Evolutionary conservation across 2,797 vertebrate species (phyloP).

Genomic region (Hipposideros larvatus): DNA sequence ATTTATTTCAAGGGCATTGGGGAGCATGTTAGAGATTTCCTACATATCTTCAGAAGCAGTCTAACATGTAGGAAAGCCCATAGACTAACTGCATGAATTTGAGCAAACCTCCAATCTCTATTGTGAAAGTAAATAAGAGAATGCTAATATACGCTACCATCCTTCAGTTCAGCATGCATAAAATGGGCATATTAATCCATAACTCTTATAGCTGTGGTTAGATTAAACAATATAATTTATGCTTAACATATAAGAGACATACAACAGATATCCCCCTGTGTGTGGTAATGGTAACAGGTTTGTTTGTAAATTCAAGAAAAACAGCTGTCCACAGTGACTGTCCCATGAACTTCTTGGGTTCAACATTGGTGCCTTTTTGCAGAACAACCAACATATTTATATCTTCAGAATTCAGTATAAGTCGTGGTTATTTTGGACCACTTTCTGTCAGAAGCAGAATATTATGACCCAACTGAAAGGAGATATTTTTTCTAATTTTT

Average conservation of each 20-base stretch:
- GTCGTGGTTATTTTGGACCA: constrained; percentile 82
- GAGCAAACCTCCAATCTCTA: not conserved
- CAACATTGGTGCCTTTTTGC: constrained; percentile 51
- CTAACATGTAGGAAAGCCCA: not conserved
- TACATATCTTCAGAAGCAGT: not conserved
- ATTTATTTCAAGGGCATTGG: not conserved
- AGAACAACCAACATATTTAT: constrained; percentile 77
- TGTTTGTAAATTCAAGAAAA: constrained; percentile 60
- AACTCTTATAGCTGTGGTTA: not conserved
- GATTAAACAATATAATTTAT: constrained; percentile 14
- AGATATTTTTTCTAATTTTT: constrained; percentile 73
- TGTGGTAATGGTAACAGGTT: not conserved
- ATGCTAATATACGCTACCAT: not conserved
- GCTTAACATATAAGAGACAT: not conserved
- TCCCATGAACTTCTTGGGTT: constrained; percentile 57
- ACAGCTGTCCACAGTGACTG: constrained; percentile 25
- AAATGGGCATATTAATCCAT: not conserved
- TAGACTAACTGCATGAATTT: not conserved
- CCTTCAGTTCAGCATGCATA: not conserved
- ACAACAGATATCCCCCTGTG: not conserved
- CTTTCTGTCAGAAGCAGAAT: constrained; percentile 79
- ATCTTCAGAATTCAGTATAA: constrained; percentile 73
- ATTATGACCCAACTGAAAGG: constrained; percentile 78
- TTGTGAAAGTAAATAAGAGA: not conserved
- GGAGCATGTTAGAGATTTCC: not conserved